Evolutionary conservation across 2,797 vertebrate species (phyloP).

Genomic region (Mormyrus proboscirostris): DNA sequence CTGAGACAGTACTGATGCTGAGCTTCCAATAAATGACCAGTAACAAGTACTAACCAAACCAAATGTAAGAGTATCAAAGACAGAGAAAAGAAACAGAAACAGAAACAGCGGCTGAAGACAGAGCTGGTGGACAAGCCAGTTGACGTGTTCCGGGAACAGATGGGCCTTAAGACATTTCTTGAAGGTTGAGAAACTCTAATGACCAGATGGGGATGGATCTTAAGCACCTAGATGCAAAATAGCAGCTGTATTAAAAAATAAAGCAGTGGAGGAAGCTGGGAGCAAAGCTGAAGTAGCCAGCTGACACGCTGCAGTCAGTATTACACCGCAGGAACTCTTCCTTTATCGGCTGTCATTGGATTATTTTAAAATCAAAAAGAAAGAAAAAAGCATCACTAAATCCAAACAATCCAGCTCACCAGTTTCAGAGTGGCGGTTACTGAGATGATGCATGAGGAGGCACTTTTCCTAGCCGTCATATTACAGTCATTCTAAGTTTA

Average conservation of each 20-base stretch:
- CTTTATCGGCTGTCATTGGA: neutral
- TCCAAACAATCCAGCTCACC: neutral
- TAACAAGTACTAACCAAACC: neutral
- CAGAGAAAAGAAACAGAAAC: neutral
- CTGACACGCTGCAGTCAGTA: neutral
- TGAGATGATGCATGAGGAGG: neutral
- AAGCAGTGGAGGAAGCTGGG: neutral
- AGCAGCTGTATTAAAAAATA: neutral
- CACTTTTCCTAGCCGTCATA: neutral
- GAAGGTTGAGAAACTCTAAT: neutral
- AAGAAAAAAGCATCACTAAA: neutral
- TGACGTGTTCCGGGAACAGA: neutral
- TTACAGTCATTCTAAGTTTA: neutral
- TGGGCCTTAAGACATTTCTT: neutral
- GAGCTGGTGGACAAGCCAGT: neutral
- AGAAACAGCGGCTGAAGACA: neutral
- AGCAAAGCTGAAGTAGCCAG: neutral
- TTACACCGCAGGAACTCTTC: neutral
- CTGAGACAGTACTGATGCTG: neutral
- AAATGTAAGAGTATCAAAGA: neutral
- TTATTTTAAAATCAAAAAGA: neutral
- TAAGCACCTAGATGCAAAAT: neutral
- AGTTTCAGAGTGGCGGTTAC: neutral
- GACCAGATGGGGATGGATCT: conserved; percentile 1
- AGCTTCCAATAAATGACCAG: neutral